Evolutionary conservation across 2,888 invertebrate genomes (phyloP), one percentile per base, ranked within the genome.

Genomic region (Metellina segmentata): DNA sequence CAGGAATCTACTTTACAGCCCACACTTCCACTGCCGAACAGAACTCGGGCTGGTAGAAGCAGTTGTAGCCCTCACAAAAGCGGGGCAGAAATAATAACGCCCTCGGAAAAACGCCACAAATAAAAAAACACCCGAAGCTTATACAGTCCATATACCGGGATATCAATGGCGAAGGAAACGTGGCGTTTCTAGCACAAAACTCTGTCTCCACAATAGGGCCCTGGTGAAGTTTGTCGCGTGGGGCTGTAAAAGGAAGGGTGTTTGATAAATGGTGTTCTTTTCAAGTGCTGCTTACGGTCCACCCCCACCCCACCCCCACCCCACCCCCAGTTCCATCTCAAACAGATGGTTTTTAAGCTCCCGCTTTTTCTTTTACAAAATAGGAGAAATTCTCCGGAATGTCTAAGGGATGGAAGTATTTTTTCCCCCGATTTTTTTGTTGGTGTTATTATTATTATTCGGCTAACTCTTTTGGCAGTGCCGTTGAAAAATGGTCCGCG

Each of bases 321-420:
- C 86, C 16, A 9, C 34, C n/a, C 48, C 34, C 34, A 53, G 81
- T 19, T 72, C 88, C 81, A 78, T 88, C 88, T 34, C 72, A 85
- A 90, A 90, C 89, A 90, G 89, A 90, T 90, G 89, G 89, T 90
- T 90, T 90, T 90, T 90, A 90, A 90, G 89, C 53, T 72, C 34
- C 75, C 69, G 69, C 8, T 51, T 82, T 82, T 82, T 72, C 11
- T 70, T n/a, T 16, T 48, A 48, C 69, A 69, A 81, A 81, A 70
- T 81, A 81, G 77, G 85, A 75, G 69, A 78, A 79, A 87, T 87
- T 77, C 78, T 34, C 34, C 51, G 87, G 72, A 52, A 87, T 70
- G 74, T 81, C n/a, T n/a, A 69, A 53, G 48, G 48, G 34, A 49
- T n/a, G 70, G 16, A 51, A 77, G 78, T 78, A 53, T 70, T 86